These are phyloP conservation scores for Hemibagrus guttatus DNA, from an alignment of 2,797 vertebrate species.

Conservation along the genomic window DNA sequence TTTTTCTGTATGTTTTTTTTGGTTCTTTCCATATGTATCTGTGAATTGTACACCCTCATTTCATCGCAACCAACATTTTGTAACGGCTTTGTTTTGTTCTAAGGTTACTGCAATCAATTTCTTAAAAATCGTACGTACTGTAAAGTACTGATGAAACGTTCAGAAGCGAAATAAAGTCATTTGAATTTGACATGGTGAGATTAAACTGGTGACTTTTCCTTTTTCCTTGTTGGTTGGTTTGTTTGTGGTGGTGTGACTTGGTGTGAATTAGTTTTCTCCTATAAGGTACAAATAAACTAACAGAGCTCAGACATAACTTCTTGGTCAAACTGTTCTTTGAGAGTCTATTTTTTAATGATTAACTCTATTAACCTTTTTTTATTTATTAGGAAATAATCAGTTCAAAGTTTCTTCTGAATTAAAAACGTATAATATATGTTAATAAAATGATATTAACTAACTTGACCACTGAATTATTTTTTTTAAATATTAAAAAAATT, in stretches of 20 bases:
- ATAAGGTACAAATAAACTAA: conserved; percentile 27
- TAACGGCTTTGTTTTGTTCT: conserved; percentile 70
- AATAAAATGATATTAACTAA: background rate
- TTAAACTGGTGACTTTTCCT: conserved; percentile 71
- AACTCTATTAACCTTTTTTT: background rate
- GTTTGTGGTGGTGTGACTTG: background rate
- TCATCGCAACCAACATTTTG: conserved; percentile 62
- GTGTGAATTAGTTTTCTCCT: background rate
- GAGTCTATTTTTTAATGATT: background rate
- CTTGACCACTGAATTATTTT: too few relatives aligned
- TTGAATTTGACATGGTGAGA: conserved; percentile 75
- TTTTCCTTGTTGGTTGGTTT: background rate
- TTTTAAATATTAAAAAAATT: too few relatives aligned
- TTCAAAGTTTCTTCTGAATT: background rate
- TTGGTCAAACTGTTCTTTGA: conserved; percentile 1
- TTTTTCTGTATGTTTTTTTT: background rate
- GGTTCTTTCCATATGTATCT: conserved; percentile 21
- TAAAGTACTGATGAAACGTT: conserved; percentile 72
- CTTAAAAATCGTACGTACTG: conserved; percentile 63
- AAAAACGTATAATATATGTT: background rate
- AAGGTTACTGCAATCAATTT: conserved; percentile 70
- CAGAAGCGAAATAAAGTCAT: conserved; percentile 74
- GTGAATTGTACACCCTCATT: conserved; percentile 61
- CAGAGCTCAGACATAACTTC: background rate
- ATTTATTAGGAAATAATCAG: background rate